Evolutionary conservation across 2,797 vertebrate species (phyloP).

Genomic region (Denticeps clupeoides): DNA sequence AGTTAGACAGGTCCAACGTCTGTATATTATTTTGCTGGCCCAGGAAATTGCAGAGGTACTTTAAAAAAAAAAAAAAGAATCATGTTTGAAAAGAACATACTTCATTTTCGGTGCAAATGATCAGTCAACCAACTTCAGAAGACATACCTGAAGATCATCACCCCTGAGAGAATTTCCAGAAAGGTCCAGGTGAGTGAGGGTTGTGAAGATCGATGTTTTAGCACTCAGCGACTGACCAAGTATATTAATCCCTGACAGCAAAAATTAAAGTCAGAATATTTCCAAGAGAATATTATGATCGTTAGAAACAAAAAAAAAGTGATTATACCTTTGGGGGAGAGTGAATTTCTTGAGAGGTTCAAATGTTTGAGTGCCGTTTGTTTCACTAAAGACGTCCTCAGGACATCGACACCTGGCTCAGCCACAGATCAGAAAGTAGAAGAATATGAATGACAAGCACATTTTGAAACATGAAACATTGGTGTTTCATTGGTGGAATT

Average conservation of each 20-base stretch:
- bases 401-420: conserved; percentile 66
- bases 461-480: conserved; percentile 1
- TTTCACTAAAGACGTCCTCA: conserved; percentile 81
- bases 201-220: conserved; percentile 58
- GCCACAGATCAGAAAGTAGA: background rate
- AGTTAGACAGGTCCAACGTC: conserved; percentile 83
- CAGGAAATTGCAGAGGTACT: conserved; percentile 86
- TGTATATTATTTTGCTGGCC: conserved; percentile 75
- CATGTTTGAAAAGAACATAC: too few relatives aligned
- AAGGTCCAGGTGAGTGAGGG: conserved; percentile 78
- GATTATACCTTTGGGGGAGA: conserved; percentile 79
- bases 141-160: conserved; percentile 79
- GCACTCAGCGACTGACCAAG: conserved; percentile 80
- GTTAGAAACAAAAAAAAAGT: background rate
- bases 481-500: too few relatives aligned
- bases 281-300: background rate
- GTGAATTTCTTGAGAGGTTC: conserved; percentile 80
- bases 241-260: conserved; percentile 75
- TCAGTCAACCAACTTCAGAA: too few relatives aligned
- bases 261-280: background rate
- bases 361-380: conserved; percentile 80
- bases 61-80: conserved; percentile 4
- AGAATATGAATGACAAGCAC: background rate
- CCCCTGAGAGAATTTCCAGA: conserved; percentile 79
- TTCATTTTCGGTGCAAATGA: too few relatives aligned